Conservation (phyloP, 2,797 vertebrate species). For the Sebastiscus albofasciatus region DNA sequence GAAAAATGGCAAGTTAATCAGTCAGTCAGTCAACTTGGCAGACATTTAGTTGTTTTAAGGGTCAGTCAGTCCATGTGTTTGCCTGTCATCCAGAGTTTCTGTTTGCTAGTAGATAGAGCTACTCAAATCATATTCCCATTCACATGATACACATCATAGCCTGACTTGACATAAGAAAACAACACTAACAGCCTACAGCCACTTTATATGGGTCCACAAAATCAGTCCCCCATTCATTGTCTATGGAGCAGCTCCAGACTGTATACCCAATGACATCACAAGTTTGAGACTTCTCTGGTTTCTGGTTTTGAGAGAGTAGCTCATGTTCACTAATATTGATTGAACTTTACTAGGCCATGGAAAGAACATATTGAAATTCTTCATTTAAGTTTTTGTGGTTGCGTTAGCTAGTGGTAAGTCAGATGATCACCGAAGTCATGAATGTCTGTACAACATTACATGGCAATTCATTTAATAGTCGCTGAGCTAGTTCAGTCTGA, state of each 20-base stretch:
- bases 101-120: neutral
- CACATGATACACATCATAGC: neutral
- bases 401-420: neutral
- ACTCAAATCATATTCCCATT: neutral
- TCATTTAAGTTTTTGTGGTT: neutral
- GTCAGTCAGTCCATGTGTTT: neutral
- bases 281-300: too few species aligned
- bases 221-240: too few species aligned
- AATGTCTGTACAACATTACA: neutral
- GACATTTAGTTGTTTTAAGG: slow-evolving; percentile 12
- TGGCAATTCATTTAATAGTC: neutral
- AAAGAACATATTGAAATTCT: too few species aligned
- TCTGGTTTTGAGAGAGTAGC: too few species aligned
- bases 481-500: neutral
- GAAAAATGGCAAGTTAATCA: slow-evolving; percentile 32
- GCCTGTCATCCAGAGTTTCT: neutral
- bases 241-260: too few species aligned
- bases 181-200: neutral
- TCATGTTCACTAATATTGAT: too few species aligned
- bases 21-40: slow-evolving; percentile 23
- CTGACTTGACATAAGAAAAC: neutral
- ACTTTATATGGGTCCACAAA: neutral
- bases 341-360: too few species aligned
- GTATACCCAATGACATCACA: too few species aligned
- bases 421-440: neutral